A percentile compares a stretch with the other conserved stretches of the same genome.
phyloP scores from a whole-genome alignment of 2,888 invertebrate species.

The Ormyrus thymus region DNA sequence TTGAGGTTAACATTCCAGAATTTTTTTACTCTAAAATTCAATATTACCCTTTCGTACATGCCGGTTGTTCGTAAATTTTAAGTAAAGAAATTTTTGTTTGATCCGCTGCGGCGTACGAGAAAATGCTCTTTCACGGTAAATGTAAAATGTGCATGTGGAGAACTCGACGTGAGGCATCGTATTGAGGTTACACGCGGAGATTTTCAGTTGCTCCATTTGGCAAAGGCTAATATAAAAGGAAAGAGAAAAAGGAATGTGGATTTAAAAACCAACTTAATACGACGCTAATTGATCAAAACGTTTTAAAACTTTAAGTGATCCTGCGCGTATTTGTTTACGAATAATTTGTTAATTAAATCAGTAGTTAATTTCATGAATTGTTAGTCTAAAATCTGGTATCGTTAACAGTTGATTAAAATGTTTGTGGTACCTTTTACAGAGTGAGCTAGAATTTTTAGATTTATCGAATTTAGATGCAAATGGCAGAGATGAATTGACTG shows the following conservation, averaged over 20 bases:
- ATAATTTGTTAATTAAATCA: not conserved
- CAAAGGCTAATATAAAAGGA: constrained; percentile 14
- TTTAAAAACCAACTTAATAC: not conserved
- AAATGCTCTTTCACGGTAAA: not conserved
- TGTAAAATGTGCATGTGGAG: not conserved
- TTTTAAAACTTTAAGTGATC: not conserved
- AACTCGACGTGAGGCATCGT: not conserved
- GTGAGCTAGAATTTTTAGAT: constrained; percentile 68
- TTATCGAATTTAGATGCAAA: constrained; percentile 65
- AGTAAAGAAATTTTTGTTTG: not conserved
- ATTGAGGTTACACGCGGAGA: constrained; percentile 38
- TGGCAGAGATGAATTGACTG: constrained; percentile 62
- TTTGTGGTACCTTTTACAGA: constrained; percentile 59
- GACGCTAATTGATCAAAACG: not conserved
- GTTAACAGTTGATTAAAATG: not conserved
- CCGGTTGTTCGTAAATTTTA: not conserved
- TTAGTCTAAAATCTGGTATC: not conserved
- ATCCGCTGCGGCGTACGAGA: not conserved
- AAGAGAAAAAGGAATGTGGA: not conserved
- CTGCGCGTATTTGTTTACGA: not conserved
- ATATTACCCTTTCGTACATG: not conserved
- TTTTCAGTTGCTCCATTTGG: constrained; percentile 36
- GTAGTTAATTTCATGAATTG: not conserved
- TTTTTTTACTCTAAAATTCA: constrained; percentile 18
- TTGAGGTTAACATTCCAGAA: constrained; percentile 45